Base-by-base conservation (phyloP, 2,113 vertebrate species). In the Triplophysa rosa region DNA sequence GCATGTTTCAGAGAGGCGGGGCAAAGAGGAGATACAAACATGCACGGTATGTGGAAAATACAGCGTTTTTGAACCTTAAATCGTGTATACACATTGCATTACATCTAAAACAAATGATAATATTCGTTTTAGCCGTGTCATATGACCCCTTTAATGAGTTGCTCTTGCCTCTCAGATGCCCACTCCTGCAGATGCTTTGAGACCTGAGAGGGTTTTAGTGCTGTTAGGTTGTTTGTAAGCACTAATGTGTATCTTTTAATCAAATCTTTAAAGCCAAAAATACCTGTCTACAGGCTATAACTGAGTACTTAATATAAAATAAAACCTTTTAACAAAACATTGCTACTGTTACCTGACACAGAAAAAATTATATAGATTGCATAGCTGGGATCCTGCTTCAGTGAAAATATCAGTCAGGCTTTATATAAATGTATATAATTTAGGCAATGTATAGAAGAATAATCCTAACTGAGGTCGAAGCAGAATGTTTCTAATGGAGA, bases 81-180 rank as follows among this genome's bases (percentile, higher is more conserved):
- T 29, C 4, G 29, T 29, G 29, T 29, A 29, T 29, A 29, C 4
- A 29, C 29, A 29, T 29, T 29, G 2, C 26, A 29, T 29, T 29
- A 29, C 26, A 29, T 29, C 29, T 29, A 29, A 29, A 4, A 29
- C 29, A 29, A 29, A 29, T 0, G 4, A 4, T 29, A 29, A 4
- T 4, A 29, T 29, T 29, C 0, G 4, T 4, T 29, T 29, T 24
- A 24, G 24, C 24, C 24, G 24, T 24, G 24, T 24, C 24, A n/a
- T 24, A 24, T 24, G 24, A 24, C 24, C 24, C 24, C 24, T 62
- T 79, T 64, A 69, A 67, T 72, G 21, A 77, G 75, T 52, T 52
- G 52, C 47, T 40, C 42, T 16, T 63, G 65, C 45, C 66, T 68
- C 68, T 82, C 62, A 13, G 58, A 54, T 59, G 7, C 69, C 21